These are phyloP conservation scores for Dasysyrphus albostriatus DNA, from an alignment of 2,888 invertebrate species.

Conservation along the genomic window DNA sequence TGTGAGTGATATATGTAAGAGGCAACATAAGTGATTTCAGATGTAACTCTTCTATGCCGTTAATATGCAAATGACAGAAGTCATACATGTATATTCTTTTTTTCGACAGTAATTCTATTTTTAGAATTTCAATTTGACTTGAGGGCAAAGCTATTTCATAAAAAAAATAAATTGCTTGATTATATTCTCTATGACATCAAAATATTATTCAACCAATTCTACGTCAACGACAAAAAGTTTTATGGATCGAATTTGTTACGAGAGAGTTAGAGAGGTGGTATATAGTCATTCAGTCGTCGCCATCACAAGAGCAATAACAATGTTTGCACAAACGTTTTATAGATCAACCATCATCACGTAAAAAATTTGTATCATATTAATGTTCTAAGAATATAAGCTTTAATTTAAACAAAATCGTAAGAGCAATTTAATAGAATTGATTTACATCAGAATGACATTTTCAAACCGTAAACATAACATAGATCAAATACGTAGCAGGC, in stretches of 20 bases:
- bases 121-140: constrained; percentile 2
- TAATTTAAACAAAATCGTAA: constrained; percentile 3
- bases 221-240: constrained; percentile 14
- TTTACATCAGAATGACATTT: not conserved
- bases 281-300: constrained; percentile 1
- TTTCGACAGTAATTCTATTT: constrained; percentile 13
- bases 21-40: constrained; percentile 11
- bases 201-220: constrained; percentile 18
- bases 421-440: not conserved
- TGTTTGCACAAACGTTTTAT: constrained; percentile 17
- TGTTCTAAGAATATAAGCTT: not conserved
- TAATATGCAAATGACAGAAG: constrained; percentile 22
- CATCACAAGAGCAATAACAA: not conserved
- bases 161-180: constrained; percentile 32
- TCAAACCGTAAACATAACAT: not conserved
- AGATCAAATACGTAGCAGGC: not conserved
- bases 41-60: constrained; percentile 17
- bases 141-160: constrained; percentile 15
- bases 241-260: not conserved
- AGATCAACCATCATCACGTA: not conserved
- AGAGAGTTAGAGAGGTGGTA: not conserved
- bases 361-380: not conserved
- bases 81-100: not conserved
- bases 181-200: constrained; percentile 10
- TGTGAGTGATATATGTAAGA: constrained; percentile 3